Evolutionary conservation across 2,888 invertebrate species (phyloP), one percentile per base, ranked within the genome.

Genomic region (Trichogramma dendrolimi): DNA sequence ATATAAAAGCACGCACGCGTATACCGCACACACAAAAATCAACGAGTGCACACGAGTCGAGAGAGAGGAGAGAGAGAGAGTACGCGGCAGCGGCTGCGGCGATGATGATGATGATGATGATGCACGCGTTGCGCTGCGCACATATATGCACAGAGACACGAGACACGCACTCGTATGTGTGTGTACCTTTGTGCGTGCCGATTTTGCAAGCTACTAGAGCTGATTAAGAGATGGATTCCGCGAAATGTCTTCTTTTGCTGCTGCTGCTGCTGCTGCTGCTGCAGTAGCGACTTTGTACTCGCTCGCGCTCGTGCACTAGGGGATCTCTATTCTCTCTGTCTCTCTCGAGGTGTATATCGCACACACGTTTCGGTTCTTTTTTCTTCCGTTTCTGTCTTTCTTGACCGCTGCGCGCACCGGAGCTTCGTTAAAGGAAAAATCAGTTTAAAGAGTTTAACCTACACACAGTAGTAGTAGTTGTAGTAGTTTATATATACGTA

Each of bases 381-480:
- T 48, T 48, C 6, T 14, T 11, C 48, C 48, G 27, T 48, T 48
- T 11, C 5, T 5, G 11, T 11, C 11, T 48, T 5, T 11, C 11
- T 14, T 48, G 11, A 48, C 11, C 11, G 48, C 48, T 11, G 48
- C 11, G 48, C 11, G 5, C 11, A 6, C 6, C 10, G 66, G 61
- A 62, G 63, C 60, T 61, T 64, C 56, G 61, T 54, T 53, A 62
- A 55, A 63, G 58, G 58, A 58, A 62, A 63, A 60, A 60, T 64
- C 14, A 5, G 48, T 48, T 48, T 14, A 48, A 11, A 14, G 48
- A 11, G 11, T 7, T 48, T 14, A 5, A 46, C 11, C 48, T 14
- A 6, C 14, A 48, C 11, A 27, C 27, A 27, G 27, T 27, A 27
- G 27, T 27, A 27, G 27, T 27, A 27, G 3, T 27, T 1, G 14